Percentiles rank a stretch among this genome's conserved stretches.
phyloP scores from a whole-genome alignment of 2,797 vertebrate genomes.

The Scolopax bukidnonensis region DNA sequence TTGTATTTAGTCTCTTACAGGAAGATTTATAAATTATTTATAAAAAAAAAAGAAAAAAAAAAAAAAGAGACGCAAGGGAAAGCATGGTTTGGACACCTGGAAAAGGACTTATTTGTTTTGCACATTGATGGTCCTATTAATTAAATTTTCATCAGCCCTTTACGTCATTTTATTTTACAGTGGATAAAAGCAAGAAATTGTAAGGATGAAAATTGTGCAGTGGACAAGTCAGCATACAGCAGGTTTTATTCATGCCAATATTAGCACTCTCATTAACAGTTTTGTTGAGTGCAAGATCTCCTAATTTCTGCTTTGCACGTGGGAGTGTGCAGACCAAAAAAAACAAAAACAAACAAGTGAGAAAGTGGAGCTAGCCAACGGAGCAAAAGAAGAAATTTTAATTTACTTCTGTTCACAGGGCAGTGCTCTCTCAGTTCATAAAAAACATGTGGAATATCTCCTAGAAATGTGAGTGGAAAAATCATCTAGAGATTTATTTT shows the following conservation, averaged over 20 bases:
- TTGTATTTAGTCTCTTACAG: conserved; percentile 75
- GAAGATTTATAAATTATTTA: conserved; percentile 81
- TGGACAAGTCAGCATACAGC: conserved; percentile 5
- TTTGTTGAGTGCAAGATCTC: neutral
- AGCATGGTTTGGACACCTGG: conserved; percentile 37
- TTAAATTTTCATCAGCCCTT: conserved; percentile 53
- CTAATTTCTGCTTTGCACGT: neutral
- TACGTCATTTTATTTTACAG: conserved; percentile 50
- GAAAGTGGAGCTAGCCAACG: conserved; percentile 10
- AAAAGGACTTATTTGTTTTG: conserved; percentile 80
- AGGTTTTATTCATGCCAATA: conserved; percentile 1
- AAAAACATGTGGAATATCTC: conserved; percentile 32
- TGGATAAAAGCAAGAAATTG: conserved; percentile 7
- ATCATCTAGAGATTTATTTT: conserved; percentile 40
- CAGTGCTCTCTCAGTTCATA: conserved; percentile 17
- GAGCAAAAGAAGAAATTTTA: conserved; percentile 1
- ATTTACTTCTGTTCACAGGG: conserved; percentile 45
- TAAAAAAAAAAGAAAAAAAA: conserved; percentile 68
- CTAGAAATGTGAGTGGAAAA: conserved; percentile 41
- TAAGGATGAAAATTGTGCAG: neutral
- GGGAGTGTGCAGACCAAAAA: conserved; percentile 11
- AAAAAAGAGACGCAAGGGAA: neutral
- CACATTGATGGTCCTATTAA: conserved; percentile 76
- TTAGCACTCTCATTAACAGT: neutral
- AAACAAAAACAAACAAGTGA: neutral